Evolutionary conservation across 2,797 vertebrate genomes (phyloP).

Genomic region (Pipistrellus pipistrellus): DNA sequence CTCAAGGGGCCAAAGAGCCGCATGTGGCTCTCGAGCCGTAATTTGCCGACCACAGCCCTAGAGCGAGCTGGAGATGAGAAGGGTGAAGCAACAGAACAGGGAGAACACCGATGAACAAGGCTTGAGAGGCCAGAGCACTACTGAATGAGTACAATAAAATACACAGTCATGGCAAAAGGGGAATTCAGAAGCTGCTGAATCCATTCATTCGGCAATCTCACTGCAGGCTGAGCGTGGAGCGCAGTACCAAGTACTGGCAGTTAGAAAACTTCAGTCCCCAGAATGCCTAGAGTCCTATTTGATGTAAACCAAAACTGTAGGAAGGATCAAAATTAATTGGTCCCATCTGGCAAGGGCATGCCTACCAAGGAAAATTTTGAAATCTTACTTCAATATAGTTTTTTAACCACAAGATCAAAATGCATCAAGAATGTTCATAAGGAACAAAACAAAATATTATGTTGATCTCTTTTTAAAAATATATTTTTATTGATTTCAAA

Average conservation of each 20-base stretch:
- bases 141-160: not conserved
- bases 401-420: constrained; percentile 19
- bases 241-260: not conserved
- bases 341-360: not conserved
- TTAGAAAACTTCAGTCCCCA: not conserved
- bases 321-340: not conserved
- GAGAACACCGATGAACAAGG: not conserved
- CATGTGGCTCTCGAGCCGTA: too few species aligned
- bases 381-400: not conserved
- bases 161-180: not conserved
- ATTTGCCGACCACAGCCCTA: not conserved
- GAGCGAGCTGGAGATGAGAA: not conserved
- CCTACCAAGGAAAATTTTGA: not conserved
- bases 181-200: not conserved
- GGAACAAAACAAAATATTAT: not conserved
- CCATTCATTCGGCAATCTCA: not conserved
- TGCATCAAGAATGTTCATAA: constrained; percentile 9
- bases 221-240: not conserved
- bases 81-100: not conserved
- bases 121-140: not conserved
- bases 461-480: not conserved
- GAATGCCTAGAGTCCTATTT: not conserved
- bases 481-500: too few species aligned
- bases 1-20: too few species aligned
- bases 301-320: not conserved